Base-by-base conservation (phyloP, 2,113 vertebrate species). In the Cariama cristata region DNA sequence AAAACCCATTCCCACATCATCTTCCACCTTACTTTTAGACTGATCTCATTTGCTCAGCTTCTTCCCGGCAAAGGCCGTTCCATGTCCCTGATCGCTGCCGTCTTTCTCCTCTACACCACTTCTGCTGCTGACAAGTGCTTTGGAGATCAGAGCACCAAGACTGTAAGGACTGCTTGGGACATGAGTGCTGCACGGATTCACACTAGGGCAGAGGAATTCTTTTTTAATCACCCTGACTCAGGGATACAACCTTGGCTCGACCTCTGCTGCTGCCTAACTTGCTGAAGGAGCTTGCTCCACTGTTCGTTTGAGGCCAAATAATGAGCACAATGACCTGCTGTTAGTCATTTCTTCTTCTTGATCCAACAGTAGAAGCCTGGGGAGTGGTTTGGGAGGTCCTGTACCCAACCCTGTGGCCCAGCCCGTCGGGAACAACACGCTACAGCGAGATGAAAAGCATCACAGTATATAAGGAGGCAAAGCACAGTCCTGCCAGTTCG, bases 381-480 rank as follows among this genome's bases (percentile, higher is more conserved):
- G 69, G 77, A 87, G 85, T 9, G 76, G 42, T 82, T 89, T 42
- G 68, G 93, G 74, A 96, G 76, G 86, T 94, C 68, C 82, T 12
- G 83, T 53, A 69, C 49, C 76, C 72, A 86, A 2, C 45, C 38
- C 52, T 33, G 69, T 42, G 64, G 80, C 90, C 59, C 56, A 82
- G 72, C 56, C 96, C 19, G 2, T 5, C 0, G 9, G 69, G 80
- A 87, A 32, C 6, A 93, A 59, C 86, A 8, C 0, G 1, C 20
- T 67, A 28, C 33, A 75, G n/a, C 9, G 53, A 87, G 84, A 91
- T 97, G 95, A 90, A 95, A 96, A 90, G 42, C 93, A 49, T 75
- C 64, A 20, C 91, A 68, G 73, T 24, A 15, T 67, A 16, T 30
- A 63, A 90, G 72, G 89, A 96, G 69, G 73, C 83, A 59, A 91